phyloP scores from a whole-genome alignment of 2,113 vertebrate genomes.

The human (Homo sapiens) region DNA sequence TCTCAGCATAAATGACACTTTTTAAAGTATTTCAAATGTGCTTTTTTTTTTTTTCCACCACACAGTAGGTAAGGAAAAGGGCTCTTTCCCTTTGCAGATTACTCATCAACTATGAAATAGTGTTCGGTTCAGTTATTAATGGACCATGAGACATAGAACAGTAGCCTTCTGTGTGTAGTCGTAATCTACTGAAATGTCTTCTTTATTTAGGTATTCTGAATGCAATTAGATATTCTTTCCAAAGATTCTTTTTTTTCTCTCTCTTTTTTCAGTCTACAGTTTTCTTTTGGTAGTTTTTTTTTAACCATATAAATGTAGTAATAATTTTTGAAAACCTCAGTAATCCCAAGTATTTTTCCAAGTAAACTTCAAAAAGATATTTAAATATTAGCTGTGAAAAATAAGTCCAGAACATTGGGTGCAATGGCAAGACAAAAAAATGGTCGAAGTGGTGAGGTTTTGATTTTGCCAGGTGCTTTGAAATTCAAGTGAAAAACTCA shows the following conservation, averaged over 20 bases:
- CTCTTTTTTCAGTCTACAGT: background rate
- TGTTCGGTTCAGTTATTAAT: slow-evolving; percentile 26
- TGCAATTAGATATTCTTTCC: slow-evolving; percentile 16
- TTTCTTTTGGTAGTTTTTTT: slow-evolving; percentile 37
- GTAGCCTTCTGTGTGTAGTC: slow-evolving; percentile 1
- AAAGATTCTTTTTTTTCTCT: background rate
- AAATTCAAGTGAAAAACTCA: slow-evolving; percentile 59
- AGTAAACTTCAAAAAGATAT: slow-evolving; percentile 48
- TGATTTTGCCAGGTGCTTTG: slow-evolving; percentile 51
- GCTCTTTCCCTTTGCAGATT: slow-evolving; percentile 25
- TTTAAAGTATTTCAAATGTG: slow-evolving; percentile 22
- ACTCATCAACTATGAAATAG: slow-evolving; percentile 52
- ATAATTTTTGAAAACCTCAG: slow-evolving; percentile 59
- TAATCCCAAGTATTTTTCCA: slow-evolving; percentile 32
- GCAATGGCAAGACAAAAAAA: background rate
- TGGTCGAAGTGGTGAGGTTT: background rate
- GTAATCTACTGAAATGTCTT: background rate
- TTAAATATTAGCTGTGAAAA: slow-evolving; percentile 35
- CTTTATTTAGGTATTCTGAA: slow-evolving; percentile 44
- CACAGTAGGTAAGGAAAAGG: slow-evolving; percentile 34
- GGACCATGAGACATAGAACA: slow-evolving; percentile 23
- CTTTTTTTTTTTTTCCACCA: slow-evolving; percentile 23
- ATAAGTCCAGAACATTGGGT: background rate
- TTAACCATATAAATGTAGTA: slow-evolving; percentile 39
- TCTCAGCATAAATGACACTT: background rate